Evolutionary conservation across 1,140 invertebrate species (phyloP), one percentile per base, ranked within the genome.

Genomic region (Leptopilina boulardi): DNA sequence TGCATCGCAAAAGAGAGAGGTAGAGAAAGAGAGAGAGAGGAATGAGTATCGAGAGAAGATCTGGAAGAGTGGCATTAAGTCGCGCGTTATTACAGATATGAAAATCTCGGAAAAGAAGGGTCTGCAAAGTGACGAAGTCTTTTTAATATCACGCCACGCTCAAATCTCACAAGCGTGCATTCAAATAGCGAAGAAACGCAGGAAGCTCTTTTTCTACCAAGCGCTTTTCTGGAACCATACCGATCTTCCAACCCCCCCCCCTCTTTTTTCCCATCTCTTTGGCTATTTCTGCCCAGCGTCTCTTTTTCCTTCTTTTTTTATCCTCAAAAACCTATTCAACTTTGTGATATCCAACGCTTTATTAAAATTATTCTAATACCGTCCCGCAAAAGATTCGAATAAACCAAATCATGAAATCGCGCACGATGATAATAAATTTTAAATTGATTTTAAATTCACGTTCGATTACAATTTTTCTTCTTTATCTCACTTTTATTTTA

Each of bases 341-440:
- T 44, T 74, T 38, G 38, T 70, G 26, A 77, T 34, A 34, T 76
- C 42, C 80, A 26, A 73, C 70, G 77, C 82, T 86, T 86, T 86
- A 88, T 88, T 86, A 85, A 88, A 88, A 88, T 87, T 86, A 87
- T 88, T 86, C 79, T 80, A 84, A 85, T 85, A 76, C 71, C 74
- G 5, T 34, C 3, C 34, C 30, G 70, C 72, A 13, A 54, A 73
- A 54, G 70, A 59, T 73, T 56, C 47, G 47, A 42, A 73, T 70
- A 77, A 77, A 73, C 75, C 30, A 21, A 21, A 71, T 56, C 21
- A 44, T 72, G 44, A 79, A 78, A 78, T 56, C 71, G 77, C 66
- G 70, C 30, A 3, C n/a, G n/a, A 56, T 30, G 75, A 42, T 59
- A 38, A 77, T 79, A 81, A 79, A 81, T 79, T 79, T 51, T 66